Base-by-base conservation (phyloP, 2,797 vertebrate species). In the Meriones psammophilus region DNA sequence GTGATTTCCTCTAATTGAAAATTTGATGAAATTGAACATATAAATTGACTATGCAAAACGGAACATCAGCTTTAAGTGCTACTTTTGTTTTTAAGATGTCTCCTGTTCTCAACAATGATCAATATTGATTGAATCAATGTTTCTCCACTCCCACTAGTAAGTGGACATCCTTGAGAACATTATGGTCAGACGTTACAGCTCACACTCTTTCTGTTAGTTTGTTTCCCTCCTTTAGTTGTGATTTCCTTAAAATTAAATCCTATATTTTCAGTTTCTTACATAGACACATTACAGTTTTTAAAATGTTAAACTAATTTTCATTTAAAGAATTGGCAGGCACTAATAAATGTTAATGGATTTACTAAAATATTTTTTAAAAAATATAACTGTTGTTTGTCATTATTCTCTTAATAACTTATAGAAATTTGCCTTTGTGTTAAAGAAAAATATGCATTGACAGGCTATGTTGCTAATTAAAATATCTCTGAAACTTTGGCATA, bases 51-150 rank as follows among this genome's bases (percentile, higher is more conserved):
- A 22, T 84, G 26, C 15, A 54, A 83, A 77, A 56, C 36, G 54
- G 56, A 91, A 66, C 36, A n/a, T 15, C 22, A 33, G 28, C 79
- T 84, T 91, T 71, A 92, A 84, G n/a, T 87, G 13, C 79, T 78
- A 58, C 56, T 30, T 88, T 4, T 50, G 20, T 83, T 36, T 20
- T 36, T 56, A 74, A 91, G 78, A 42, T 0, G 0, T 39, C n/a
- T 54, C 18, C 13, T 22, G 4, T 91, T 78, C 17, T 86, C 64
- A 60, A 0, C 73, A 79, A 15, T 24, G 62, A 50, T 92, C 60
- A 83, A 46, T 83, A 64, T 10, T 18, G 24, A 42, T 83, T 15
- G 30, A 46, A 83, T 83, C 64, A 46, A 0, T 85, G 33, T 91
- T 13, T 86, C 13, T 36, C 30, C 26, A 7, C 7, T 69, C 20